Base-by-base conservation (phyloP, 2,888 invertebrate genomes). In the Eristalis tenax region DNA sequence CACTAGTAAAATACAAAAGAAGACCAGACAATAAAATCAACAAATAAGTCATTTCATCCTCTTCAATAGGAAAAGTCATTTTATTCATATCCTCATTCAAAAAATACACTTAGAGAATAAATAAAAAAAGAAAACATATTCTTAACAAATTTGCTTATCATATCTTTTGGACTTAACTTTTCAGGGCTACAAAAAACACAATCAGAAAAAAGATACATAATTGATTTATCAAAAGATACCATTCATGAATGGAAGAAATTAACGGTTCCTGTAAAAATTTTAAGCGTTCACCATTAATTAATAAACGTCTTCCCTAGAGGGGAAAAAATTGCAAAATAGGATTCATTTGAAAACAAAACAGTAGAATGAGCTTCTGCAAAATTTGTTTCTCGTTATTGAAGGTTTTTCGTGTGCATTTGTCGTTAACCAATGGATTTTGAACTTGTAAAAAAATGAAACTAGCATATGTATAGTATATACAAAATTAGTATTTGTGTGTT, bases 401-500 rank as follows among this genome's bases (percentile, higher is more conserved):
- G 66, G 61, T 80, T 6, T 66, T 28, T 23, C 78, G 70, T 86
- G 78, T 83, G 86, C 86, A 82, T 85, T 81, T 73, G 59, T 82
- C 23, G 22, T 78, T 35, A 74, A 65, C 59, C 63, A 65, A 78
- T 71, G 50, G 40, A 59, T 78, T 73, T 77, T 18, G 15, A 70
- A 81, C 22, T 56, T 63, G 43, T 50, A 63, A 63, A 69, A 59
- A 50, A 79, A 38, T 57, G 35, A 77, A 73, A 59, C 50, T 68
- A 64, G 75, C 70, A 11, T 80, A 73, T 76, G 76, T 76, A 80
- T 76, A 81, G 57, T 86, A 86, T 86, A 83, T 79, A 86, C 78
- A 86, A 64, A 66, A 78, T 43, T 71, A 78, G 77, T 65, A 66
- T 18, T 64, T 78, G 59, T 61, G 57, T 69, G 23, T 32, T 1